Evolutionary conservation across 2,888 invertebrate genomes (phyloP).

Genomic region (Brenthis hecate): DNA sequence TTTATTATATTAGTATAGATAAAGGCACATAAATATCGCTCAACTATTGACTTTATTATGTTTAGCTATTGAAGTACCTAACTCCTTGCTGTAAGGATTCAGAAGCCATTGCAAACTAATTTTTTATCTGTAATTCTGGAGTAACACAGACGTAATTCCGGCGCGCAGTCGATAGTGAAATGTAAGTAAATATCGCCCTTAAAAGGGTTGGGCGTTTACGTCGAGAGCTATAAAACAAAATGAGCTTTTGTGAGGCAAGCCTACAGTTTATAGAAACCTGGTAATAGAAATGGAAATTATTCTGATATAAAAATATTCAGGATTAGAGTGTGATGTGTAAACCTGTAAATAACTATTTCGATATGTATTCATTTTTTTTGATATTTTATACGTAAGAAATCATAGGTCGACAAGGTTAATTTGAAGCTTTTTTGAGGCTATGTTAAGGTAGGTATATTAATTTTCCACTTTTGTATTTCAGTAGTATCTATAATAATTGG

Average conservation of each 20-base stretch:
- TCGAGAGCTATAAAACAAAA: constrained; percentile 73
- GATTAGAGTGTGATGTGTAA: not conserved
- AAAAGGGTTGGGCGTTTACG: constrained; percentile 69
- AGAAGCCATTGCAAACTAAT: constrained; percentile 43
- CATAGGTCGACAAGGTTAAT: too few species aligned
- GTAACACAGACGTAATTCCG: constrained; percentile 59
- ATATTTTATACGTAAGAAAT: too few species aligned
- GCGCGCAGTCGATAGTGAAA: constrained; percentile 53
- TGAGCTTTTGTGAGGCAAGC: constrained; percentile 64
- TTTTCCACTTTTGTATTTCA: too few species aligned
- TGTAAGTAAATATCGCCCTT: constrained; percentile 64
- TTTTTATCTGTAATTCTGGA: constrained; percentile 52
- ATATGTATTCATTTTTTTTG: too few species aligned
- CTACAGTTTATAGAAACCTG: constrained; percentile 61
- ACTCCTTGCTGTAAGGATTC: constrained; percentile 3
- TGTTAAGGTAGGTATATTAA: too few species aligned
- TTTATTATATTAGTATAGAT: not conserved
- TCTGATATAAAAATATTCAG: constrained; percentile 13
- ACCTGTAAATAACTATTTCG: too few species aligned
- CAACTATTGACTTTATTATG: constrained; percentile 14
- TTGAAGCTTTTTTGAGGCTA: too few species aligned
- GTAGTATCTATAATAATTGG: too few species aligned
- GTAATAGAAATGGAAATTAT: constrained; percentile 50
- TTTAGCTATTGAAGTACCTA: not conserved
- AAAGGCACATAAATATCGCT: not conserved